Conservation (phyloP, 2,113 vertebrate species). For the Lepus americanus region DNA sequence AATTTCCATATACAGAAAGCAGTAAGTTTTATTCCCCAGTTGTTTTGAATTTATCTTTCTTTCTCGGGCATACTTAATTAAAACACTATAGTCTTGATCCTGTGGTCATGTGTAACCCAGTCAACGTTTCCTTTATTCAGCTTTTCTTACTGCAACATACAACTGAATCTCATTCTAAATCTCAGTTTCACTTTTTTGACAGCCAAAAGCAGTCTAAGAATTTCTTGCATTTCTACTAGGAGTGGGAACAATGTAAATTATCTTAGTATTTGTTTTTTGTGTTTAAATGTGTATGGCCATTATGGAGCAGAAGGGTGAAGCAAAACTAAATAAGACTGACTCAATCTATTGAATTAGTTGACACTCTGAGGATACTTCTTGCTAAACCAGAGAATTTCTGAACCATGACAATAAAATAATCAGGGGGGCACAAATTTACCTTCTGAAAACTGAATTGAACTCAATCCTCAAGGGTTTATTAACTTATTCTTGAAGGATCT, state of each 20-base stretch:
- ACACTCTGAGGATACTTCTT: not conserved
- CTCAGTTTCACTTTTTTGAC: not conserved
- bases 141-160: not conserved
- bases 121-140: not conserved
- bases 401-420: not conserved
- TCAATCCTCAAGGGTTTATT: not conserved
- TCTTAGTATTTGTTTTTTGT: not conserved
- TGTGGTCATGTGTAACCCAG: not conserved
- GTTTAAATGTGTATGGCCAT: not conserved
- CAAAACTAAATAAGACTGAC: not conserved
- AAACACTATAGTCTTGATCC: not conserved
- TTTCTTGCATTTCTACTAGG: not conserved
- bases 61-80: not conserved
- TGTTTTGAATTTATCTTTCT: not conserved
- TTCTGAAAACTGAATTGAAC: not conserved
- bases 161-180: not conserved
- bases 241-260: not conserved
- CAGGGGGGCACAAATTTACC: not conserved
- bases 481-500: not conserved
- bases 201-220: conserved; percentile 28
- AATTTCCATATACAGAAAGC: not conserved
- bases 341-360: not conserved
- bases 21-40: not conserved
- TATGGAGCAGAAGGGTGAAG: not conserved
- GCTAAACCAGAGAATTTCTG: not conserved